These are phyloP conservation scores for Ceratina japonica DNA, from an alignment of 1,140 invertebrate genomes.

Conservation along the genomic window DNA sequence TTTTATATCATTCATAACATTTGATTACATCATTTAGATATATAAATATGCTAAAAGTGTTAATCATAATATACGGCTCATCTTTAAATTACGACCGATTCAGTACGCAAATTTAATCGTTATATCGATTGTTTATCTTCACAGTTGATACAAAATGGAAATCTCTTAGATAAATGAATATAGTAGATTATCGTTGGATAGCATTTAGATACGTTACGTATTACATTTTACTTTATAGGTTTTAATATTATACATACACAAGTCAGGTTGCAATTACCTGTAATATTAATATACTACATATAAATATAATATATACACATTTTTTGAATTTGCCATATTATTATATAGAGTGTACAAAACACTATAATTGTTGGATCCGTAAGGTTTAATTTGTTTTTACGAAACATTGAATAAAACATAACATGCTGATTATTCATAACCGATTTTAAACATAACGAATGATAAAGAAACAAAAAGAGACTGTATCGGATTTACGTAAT, in stretches of 20 bases:
- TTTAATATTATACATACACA: constrained; percentile 8
- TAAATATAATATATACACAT: background rate
- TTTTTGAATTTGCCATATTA: constrained; percentile 37
- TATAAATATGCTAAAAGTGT: background rate
- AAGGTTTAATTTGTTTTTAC: too few relatives aligned
- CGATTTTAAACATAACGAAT: background rate
- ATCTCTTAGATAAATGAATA: background rate
- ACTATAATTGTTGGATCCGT: background rate
- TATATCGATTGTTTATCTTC: background rate
- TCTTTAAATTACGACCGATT: background rate
- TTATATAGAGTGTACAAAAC: background rate
- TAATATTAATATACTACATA: constrained; percentile 4
- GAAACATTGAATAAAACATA: background rate
- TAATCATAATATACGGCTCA: background rate
- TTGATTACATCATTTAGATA: background rate
- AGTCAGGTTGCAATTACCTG: constrained; percentile 7
- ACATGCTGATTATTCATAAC: background rate
- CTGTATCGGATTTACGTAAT: background rate
- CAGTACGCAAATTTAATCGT: background rate
- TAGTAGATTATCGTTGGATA: constrained; percentile 18
- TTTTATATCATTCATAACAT: background rate
- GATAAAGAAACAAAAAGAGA: background rate
- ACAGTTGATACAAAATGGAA: background rate
- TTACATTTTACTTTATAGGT: constrained; percentile 26
- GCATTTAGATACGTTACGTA: constrained; percentile 15